phyloP scores from a whole-genome alignment of 2,888 invertebrate species.

The Miltochrista miniata region DNA sequence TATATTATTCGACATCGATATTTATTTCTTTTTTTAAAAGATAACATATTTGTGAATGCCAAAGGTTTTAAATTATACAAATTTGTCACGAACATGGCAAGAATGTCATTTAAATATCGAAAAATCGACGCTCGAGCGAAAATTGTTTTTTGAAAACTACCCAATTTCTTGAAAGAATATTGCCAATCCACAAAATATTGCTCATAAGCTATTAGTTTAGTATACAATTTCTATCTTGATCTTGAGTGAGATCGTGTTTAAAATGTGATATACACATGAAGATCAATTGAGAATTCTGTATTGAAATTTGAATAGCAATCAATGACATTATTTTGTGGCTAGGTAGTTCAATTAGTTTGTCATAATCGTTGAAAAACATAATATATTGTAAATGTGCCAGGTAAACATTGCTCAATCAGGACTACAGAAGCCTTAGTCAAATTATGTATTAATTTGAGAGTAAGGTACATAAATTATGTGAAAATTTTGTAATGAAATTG shows the following conservation, averaged over 20 bases:
- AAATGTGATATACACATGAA: too few relatives aligned
- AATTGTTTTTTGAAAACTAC: too few relatives aligned
- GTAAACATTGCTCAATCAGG: slow-evolving; percentile 29
- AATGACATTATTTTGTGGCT: background rate
- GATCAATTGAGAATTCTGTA: too few relatives aligned
- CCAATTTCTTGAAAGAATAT: too few relatives aligned
- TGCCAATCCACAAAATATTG: too few relatives aligned
- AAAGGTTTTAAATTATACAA: background rate
- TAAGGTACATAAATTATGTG: slow-evolving; percentile 31
- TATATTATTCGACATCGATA: background rate
- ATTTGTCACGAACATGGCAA: too few relatives aligned
- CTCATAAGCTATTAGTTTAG: too few relatives aligned
- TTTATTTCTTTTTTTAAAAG: background rate
- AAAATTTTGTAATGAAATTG: background rate
- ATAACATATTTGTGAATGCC: background rate
- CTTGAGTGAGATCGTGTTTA: too few relatives aligned
- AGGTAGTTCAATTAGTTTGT: background rate
- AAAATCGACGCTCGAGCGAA: too few relatives aligned
- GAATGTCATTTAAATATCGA: too few relatives aligned
- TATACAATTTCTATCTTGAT: too few relatives aligned
- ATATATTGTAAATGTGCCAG: slow-evolving; percentile 11
- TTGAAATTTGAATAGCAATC: too few relatives aligned
- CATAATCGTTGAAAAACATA: background rate
- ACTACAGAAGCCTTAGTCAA: slow-evolving; percentile 25
- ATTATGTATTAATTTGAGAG: slow-evolving; percentile 33